Evolutionary conservation across 1,140 invertebrate genomes (phyloP), one percentile per base, ranked within the genome.

Genomic region (Drosophila elegans): DNA sequence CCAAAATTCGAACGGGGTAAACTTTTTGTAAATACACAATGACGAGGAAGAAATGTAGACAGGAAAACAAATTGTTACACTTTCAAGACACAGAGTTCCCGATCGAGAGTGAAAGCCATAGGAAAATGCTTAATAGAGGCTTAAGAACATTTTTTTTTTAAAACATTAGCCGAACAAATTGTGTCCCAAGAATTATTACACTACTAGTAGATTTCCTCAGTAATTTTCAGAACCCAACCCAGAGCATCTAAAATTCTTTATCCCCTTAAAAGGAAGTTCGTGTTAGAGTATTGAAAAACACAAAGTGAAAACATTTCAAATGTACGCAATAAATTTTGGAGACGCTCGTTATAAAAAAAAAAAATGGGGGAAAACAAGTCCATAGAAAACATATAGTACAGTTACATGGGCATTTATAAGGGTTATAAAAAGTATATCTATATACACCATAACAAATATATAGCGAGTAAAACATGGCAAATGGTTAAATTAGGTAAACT

Each of bases 301-400:
- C 75, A 80, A 86, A 74, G 84, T 86, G 67, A 62, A 74, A 60
- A 84, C 83, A 89, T 89, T 88, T 83, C 61, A 88, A 89, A 83
- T 88, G 80, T 80, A 80, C 82, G 75, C 63, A 62, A 73, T 68
- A 55, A 64, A 67, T 82, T 81, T 78, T 72, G 66, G 56, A 63
- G 42, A n/a, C 56, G 67, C 41, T 68, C 61, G 78, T 76, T 79
- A 21, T 32, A 53, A 63, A 71, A 72, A 48, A 32, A 16, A 52
- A 60, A 32, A 16, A 52, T 56, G 57, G 67, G 76, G 68, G 57
- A 73, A 67, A 51, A 60, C 63, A 85, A 86, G 78, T 86, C 81
- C 76, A 84, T 78, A 66, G 42, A 64, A 61, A 62, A 67, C 61
- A 67, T 55, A 80, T 55, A 79, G 67, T 74, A 79, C 67, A 78